Evolutionary conservation across 2,113 vertebrate genomes (phyloP).

Genomic region (Camelus bactrianus): DNA sequence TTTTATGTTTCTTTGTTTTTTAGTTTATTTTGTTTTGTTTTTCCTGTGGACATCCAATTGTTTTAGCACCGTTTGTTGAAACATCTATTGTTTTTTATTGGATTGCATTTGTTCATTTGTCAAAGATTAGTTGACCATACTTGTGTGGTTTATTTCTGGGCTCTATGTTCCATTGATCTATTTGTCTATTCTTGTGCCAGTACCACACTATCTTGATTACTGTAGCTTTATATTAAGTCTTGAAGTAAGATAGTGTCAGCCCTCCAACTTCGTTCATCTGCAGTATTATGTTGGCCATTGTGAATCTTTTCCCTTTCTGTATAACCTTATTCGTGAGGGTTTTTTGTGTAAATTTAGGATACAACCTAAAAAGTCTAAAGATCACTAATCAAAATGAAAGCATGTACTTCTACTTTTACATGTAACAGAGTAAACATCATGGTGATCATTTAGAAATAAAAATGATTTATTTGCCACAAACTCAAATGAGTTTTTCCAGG

Average conservation of each 20-base stretch:
- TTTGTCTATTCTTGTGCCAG: neutral
- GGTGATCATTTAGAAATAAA: constrained; percentile 24
- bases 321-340: neutral
- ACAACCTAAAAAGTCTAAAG: neutral
- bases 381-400: constrained; percentile 8
- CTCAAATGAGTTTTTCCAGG: neutral
- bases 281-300: neutral
- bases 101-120: neutral
- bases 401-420: neutral
- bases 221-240: neutral
- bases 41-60: neutral
- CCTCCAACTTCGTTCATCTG: neutral
- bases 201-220: neutral
- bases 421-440: neutral
- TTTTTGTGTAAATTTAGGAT: neutral
- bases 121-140: neutral
- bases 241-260: neutral
- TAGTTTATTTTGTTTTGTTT: neutral
- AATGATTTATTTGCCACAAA: constrained; percentile 15
- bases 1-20: neutral
- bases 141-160: neutral
- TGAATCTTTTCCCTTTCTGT: neutral
- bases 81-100: neutral
- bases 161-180: neutral
- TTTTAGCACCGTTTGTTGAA: neutral